phyloP scores from a whole-genome alignment of 37 sponge, comb jelly and placozoan genomes.

The Spongia lamella region DNA sequence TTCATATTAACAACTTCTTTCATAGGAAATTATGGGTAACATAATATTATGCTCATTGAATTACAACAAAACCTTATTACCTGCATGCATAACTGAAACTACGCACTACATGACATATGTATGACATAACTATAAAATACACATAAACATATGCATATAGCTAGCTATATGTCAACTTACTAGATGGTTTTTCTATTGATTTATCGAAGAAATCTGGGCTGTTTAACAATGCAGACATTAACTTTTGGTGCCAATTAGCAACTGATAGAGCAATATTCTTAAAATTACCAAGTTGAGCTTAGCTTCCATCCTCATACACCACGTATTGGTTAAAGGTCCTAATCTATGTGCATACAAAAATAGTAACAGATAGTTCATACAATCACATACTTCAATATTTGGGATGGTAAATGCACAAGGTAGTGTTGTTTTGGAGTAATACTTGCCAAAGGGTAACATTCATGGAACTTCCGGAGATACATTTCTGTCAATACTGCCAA shows the following conservation, averaged over 20 bases:
- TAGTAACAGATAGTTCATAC: no score
- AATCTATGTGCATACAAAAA: neutral
- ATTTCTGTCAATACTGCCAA: conserved; percentile 7
- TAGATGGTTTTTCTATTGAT: no score
- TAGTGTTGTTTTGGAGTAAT: conserved; percentile 25
- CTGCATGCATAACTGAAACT: no score
- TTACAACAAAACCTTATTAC: no score
- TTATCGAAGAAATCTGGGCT: neutral
- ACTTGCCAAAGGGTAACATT: conserved; percentile 17
- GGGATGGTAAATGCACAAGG: conserved; percentile 36
- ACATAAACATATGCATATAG: no score
- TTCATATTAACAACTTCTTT: no score
- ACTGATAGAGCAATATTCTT: conserved; percentile 21
- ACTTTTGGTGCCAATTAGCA: conserved; percentile 20
- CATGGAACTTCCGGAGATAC: conserved; percentile 5
- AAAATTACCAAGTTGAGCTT: conserved; percentile 35
- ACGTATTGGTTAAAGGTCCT: conserved; percentile 22
- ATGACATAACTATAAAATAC: no score
- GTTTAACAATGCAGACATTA: conserved; percentile 24
- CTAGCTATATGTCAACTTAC: no score
- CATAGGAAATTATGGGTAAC: no score
- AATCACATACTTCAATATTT: conserved; percentile 12
- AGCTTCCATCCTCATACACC: conserved; percentile 54
- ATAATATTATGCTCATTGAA: no score
- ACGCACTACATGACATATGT: no score